These are phyloP conservation scores for Neopipo cinnamomea DNA, from an alignment of 2,113 vertebrate species.

Conservation along the genomic window DNA sequence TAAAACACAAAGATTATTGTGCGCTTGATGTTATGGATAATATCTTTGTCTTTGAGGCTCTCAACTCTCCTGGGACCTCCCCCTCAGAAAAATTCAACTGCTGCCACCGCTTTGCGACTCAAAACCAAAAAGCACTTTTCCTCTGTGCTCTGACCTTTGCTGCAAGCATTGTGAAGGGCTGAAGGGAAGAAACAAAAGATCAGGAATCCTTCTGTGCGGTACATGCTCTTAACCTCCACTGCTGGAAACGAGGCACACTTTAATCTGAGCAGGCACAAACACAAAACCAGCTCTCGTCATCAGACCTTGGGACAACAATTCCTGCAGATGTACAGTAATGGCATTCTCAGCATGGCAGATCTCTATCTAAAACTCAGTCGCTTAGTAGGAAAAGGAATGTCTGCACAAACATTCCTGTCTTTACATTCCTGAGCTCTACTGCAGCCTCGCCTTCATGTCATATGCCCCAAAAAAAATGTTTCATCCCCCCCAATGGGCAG, in stretches of 20 bases:
- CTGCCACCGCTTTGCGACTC: not conserved
- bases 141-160: not conserved
- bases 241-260: not conserved
- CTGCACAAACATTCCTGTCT: not conserved
- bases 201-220: not conserved
- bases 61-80: not conserved
- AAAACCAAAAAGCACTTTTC: not conserved
- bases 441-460: not conserved
- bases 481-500: not conserved
- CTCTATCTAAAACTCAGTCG: not conserved
- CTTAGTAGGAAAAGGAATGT: not conserved
- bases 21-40: not conserved
- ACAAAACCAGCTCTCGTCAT: conserved; percentile 22
- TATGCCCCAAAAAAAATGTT: not conserved
- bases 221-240: conserved; percentile 35
- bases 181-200: not conserved
- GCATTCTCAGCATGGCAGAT: not conserved
- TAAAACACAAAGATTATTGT: conserved; percentile 5
- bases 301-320: conserved; percentile 53
- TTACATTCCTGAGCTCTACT: not conserved
- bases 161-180: not conserved
- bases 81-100: conserved; percentile 12
- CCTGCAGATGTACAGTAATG: conserved; percentile 12
- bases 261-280: conserved; percentile 11
- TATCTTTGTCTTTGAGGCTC: not conserved